A percentile compares a stretch with the other conserved stretches of the same genome.
Evolutionary conservation across 2,888 invertebrate species (phyloP).

Genomic region (Cheiracanthium punctorium): DNA sequence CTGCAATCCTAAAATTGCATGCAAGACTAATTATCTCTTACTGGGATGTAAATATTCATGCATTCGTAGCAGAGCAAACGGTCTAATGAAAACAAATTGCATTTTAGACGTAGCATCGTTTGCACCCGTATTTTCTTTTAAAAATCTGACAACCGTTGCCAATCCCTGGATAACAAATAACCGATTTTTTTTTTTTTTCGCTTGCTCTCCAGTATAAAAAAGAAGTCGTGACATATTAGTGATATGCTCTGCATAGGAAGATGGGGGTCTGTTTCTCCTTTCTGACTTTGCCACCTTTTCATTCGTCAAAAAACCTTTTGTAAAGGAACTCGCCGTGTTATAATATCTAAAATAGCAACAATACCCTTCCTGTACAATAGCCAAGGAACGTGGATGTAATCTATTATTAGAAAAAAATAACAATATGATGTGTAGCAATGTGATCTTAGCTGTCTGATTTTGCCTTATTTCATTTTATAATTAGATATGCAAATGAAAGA

Average conservation of each 20-base stretch:
- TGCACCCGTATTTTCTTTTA: too few relatives aligned
- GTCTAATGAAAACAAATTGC: too few relatives aligned
- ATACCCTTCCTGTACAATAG: neutral
- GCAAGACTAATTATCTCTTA: too few relatives aligned
- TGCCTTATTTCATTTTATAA: too few relatives aligned
- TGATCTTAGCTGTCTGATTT: too few relatives aligned
- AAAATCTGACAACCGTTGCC: neutral
- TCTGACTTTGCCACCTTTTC: neutral
- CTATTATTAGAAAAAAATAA: conserved; percentile 10
- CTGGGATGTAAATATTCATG: too few relatives aligned
- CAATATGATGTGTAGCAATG: neutral
- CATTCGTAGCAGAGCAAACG: too few relatives aligned
- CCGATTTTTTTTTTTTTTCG: neutral
- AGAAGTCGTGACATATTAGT: neutral
- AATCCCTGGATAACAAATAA: neutral
- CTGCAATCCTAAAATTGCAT: too few relatives aligned
- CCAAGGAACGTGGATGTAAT: neutral
- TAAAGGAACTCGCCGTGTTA: neutral
- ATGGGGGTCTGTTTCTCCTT: neutral
- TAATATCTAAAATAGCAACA: neutral
- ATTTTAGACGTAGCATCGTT: too few relatives aligned
- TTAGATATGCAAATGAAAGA: too few relatives aligned
- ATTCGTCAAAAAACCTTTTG: neutral
- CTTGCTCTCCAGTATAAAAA: neutral
- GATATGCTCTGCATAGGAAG: neutral